Evolutionary conservation across 2,113 vertebrate genomes (phyloP), one percentile per base, ranked within the genome.

Genomic region (Lipophrys pholis): DNA sequence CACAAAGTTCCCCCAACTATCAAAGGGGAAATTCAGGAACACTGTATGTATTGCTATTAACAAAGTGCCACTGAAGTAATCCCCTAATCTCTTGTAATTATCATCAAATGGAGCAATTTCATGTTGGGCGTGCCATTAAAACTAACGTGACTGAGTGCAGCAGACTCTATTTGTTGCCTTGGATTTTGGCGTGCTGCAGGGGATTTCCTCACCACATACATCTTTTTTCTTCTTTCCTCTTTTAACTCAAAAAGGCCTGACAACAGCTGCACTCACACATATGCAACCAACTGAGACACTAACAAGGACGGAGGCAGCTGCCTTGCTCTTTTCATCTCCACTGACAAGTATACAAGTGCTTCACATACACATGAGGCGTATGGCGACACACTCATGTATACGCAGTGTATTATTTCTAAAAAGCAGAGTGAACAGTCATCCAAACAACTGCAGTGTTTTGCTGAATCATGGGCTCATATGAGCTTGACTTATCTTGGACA

Each of bases 191-290:
- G 46, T 77, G 48, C 77, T 90, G 92, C 73, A 87, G 92, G 94
- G 94, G 93, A 93, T 94, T 94, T 94, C 93, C 93, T 94, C 76
- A 8, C 89, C 88, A 80, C 90, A 87, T 80, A 78, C 59, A 9
- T 84, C 78, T 81, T 84, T 89, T 92, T 88, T 92, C 76, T 91
- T 73, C 91, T 93, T 93, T 93, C 90, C 89, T 90, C 89, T 93
- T 93, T 94, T 91, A 93, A 93, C 90, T 88, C 85, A 82, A 90
- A 93, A 89, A 87, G 67, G 87, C 83, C 79, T 84, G 81, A 92
- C 85, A 92, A 86, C 92, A 93, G 90, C 93, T 92, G 93, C 80
- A 3, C 83, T 87, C 86, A 81, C 77, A 85, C 67, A 76, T 61
- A 86, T 7, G 78, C 84, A 87, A 6, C 72, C 73, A 87, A 76